phyloP scores from a whole-genome alignment of 2,797 vertebrate species.

The Rhincodon typus region DNA sequence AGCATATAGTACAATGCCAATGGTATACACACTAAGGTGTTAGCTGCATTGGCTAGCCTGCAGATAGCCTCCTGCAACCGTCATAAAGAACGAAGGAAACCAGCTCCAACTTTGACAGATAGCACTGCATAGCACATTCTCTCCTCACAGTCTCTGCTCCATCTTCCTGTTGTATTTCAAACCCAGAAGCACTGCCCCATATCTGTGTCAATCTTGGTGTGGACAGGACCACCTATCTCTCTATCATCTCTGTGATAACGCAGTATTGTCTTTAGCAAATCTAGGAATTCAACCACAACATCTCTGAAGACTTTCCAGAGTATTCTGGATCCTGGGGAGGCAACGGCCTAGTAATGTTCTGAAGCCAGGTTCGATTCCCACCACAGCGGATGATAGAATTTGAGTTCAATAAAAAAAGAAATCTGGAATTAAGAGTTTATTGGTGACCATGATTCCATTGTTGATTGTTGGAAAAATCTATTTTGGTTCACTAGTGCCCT shows the following conservation, averaged over 20 bases:
- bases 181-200: neutral
- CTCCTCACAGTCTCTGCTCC: neutral
- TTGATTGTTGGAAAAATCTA: no score
- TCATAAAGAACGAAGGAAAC: neutral
- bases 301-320: neutral
- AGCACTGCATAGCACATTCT: neutral
- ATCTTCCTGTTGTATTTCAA: neutral
- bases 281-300: neutral
- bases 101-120: neutral
- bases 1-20: neutral
- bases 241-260: neutral
- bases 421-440: no score
- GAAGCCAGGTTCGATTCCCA: no score
- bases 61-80: neutral
- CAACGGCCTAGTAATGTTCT: no score
- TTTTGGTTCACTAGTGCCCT: no score
- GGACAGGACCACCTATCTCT: neutral
- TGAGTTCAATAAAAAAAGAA: no score
- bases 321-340: neutral
- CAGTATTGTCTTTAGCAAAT: no score
- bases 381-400: no score
- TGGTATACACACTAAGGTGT: neutral
- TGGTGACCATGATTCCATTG: no score
- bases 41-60: neutral
- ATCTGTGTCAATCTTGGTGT: neutral